These are phyloP conservation scores for Eublepharis macularius DNA, from an alignment of 2,113 vertebrate genomes.

Conservation along the genomic window DNA sequence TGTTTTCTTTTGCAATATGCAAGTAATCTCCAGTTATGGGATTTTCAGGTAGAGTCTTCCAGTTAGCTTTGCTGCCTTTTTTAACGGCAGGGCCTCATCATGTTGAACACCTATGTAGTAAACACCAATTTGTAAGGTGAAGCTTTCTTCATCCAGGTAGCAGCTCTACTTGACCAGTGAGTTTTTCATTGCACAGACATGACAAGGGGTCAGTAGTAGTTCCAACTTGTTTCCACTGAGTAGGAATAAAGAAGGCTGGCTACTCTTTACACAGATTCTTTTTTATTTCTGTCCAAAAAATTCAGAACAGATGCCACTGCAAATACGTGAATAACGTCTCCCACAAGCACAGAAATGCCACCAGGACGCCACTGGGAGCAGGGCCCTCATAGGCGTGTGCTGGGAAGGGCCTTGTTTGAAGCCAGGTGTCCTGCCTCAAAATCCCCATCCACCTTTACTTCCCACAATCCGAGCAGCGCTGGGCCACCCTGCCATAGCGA, in stretches of 20 bases:
- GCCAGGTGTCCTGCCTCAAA: neutral
- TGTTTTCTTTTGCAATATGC: too few species aligned
- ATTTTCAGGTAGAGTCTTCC: too few species aligned
- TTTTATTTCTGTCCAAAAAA: slow-evolving; percentile 23
- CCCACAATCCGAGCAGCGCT: neutral
- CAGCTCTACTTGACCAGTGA: too few species aligned
- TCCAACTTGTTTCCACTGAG: neutral
- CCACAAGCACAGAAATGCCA: slow-evolving; percentile 18
- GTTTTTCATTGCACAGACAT: too few species aligned
- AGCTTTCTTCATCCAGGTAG: neutral
- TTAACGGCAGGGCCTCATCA: too few species aligned
- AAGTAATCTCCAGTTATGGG: too few species aligned
- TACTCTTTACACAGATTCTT: slow-evolving; percentile 16
- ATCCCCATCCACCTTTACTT: neutral
- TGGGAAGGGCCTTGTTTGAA: neutral
- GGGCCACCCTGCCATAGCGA: neutral
- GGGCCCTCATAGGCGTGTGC: neutral
- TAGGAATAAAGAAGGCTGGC: neutral
- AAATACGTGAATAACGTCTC: slow-evolving; percentile 28
- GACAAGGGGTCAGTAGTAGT: neutral
- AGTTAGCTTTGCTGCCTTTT: too few species aligned
- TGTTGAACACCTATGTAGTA: too few species aligned
- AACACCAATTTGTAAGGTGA: too few species aligned
- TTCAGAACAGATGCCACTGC: slow-evolving; percentile 23
- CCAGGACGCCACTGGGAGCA: neutral